These are phyloP conservation scores for Bugulina stolonifera DNA, from an alignment of 2,888 invertebrate species.

Conservation along the genomic window DNA sequence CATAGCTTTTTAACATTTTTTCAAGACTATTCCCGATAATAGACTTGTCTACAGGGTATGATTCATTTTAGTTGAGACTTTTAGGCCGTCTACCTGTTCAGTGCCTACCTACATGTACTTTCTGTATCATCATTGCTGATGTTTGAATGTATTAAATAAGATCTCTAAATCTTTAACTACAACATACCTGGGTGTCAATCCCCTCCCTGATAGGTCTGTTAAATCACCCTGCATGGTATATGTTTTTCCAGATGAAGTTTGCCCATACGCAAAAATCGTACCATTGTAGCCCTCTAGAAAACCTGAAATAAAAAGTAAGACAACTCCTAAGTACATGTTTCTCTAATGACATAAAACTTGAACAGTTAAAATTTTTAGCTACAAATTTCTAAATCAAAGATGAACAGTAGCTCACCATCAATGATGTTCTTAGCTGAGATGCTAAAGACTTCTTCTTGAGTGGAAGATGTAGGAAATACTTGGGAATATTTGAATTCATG, in stretches of 20 bases:
- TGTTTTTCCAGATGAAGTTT: conserved; percentile 50
- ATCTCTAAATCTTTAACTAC: too few species aligned
- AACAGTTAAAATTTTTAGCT: too few species aligned
- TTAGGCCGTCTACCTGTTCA: too few species aligned
- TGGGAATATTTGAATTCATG: conserved; percentile 45
- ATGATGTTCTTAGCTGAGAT: conserved; percentile 41
- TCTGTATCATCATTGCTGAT: too few species aligned
- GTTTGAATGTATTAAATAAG: too few species aligned
- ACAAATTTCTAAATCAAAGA: too few species aligned
- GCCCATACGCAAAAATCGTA: conserved; percentile 52
- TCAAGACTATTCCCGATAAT: too few species aligned
- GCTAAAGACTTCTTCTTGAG: conserved; percentile 43
- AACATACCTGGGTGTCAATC: conserved; percentile 47
- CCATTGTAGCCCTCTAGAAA: conserved; percentile 49
- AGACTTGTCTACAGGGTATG: too few species aligned
- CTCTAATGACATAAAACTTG: too few species aligned
- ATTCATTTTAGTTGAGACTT: too few species aligned
- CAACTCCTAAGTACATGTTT: background rate
- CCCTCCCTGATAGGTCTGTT: conserved; percentile 38
- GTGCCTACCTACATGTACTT: too few species aligned
- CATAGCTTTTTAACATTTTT: too few species aligned
- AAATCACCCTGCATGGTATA: conserved; percentile 46
- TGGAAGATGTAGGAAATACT: conserved; percentile 36
- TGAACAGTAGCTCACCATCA: conserved; percentile 36
- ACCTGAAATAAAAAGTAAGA: conserved; percentile 34